Percentiles rank a stretch among this genome's conserved stretches.
These are phyloP conservation scores for Micropterix aruncella DNA, from an alignment of 2,888 invertebrate genomes.

Conservation along the genomic window DNA sequence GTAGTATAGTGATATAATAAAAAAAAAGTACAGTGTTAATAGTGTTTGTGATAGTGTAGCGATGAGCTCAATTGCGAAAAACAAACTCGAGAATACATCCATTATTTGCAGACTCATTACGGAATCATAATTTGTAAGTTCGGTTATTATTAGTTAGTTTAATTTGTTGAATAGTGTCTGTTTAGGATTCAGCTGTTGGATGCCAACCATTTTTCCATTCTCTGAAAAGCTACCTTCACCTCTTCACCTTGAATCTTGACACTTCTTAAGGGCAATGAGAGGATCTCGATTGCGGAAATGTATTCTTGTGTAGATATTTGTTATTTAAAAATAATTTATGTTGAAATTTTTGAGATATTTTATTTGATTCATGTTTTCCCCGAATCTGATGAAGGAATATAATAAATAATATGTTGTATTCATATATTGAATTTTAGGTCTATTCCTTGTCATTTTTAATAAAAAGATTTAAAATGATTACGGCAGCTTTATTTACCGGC, in stretches of 20 bases:
- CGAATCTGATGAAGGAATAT: neutral
- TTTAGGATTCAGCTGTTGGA: too few relatives aligned
- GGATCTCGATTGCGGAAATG: neutral
- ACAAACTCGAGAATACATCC: neutral
- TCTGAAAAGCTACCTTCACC: neutral
- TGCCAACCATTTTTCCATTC: neutral
- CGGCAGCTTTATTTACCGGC: too few relatives aligned
- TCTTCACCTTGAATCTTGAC: too few relatives aligned
- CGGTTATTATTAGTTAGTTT: neutral
- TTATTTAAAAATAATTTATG: neutral
- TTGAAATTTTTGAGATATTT: neutral
- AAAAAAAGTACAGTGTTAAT: neutral
- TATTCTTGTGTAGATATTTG: neutral
- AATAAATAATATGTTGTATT: neutral
- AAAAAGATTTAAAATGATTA: slow-evolving; percentile 24
- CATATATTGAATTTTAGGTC: slow-evolving; percentile 45
- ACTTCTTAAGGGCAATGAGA: too few relatives aligned
- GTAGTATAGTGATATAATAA: neutral
- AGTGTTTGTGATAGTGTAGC: neutral
- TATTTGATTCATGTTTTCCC: neutral
- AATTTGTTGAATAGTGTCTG: too few relatives aligned
- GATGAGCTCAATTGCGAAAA: neutral
- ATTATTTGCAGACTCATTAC: neutral
- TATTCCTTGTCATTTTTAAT: slow-evolving; percentile 62
- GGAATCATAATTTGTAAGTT: too few relatives aligned